Percentiles rank a stretch among this genome's conserved stretches.
Conservation (phyloP, 2,797 vertebrate species). For the Chaenodraco wilsoni region DNA sequence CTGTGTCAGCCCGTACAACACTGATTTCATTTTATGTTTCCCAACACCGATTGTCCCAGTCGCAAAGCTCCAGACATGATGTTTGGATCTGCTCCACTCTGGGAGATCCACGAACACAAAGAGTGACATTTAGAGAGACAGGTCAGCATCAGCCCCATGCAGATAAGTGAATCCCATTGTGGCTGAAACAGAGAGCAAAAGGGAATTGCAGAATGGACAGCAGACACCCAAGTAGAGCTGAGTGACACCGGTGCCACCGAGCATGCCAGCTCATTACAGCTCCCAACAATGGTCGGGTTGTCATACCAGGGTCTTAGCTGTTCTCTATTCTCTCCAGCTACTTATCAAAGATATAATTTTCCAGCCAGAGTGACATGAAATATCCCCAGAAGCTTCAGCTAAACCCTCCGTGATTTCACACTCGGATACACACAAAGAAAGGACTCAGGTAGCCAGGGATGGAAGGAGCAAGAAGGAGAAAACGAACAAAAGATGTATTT, state of each 20-base stretch:
- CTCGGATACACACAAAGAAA: slow-evolving; percentile 51
- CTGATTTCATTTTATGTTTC: slow-evolving; percentile 25
- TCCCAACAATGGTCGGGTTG: slow-evolving; percentile 54
- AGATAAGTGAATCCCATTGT: slow-evolving; percentile 66
- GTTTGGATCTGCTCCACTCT: slow-evolving; percentile 53
- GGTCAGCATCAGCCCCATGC: slow-evolving; percentile 63
- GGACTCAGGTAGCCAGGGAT: slow-evolving; percentile 16
- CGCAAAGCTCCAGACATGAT: slow-evolving; percentile 38
- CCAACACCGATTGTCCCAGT: slow-evolving; percentile 19
- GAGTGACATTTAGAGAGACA: slow-evolving; percentile 71
- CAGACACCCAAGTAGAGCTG: slow-evolving; percentile 35
- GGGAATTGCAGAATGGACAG: slow-evolving; percentile 37
- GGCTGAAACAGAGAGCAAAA: slow-evolving; percentile 34
- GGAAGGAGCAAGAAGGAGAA: slow-evolving; percentile 32
- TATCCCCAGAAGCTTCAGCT: slow-evolving; percentile 50
- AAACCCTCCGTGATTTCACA: slow-evolving; percentile 51
- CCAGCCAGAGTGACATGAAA: slow-evolving; percentile 61
- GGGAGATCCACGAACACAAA: slow-evolving; percentile 60
- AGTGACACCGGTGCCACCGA: slow-evolving; percentile 46
- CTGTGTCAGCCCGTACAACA: slow-evolving; percentile 18
- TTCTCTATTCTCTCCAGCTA: slow-evolving; percentile 41
- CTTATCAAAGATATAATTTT: slow-evolving; percentile 64
- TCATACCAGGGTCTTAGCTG: slow-evolving; percentile 38
- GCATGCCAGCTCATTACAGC: slow-evolving; percentile 64
- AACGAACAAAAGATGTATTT: slow-evolving; percentile 47